Evolutionary conservation across 1,140 invertebrate genomes (phyloP).

Genomic region (Lepidurus packardi): DNA sequence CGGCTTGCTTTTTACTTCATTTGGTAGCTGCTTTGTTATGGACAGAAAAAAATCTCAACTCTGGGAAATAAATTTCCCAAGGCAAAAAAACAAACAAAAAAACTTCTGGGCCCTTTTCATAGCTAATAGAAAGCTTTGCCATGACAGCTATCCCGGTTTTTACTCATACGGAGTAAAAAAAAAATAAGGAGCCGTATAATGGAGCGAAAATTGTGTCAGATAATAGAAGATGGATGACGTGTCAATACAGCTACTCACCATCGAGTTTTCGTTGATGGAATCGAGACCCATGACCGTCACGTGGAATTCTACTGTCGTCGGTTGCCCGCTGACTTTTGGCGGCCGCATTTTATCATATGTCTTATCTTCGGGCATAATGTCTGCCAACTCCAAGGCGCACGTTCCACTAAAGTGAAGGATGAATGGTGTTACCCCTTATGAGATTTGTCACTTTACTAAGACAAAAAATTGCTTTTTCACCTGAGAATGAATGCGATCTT

Average conservation of each 20-base stretch:
- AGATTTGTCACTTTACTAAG: neutral
- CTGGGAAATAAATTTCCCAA: too few species aligned
- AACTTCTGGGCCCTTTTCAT: too few species aligned
- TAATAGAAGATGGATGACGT: neutral
- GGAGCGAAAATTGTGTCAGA: neutral
- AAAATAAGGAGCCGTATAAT: neutral
- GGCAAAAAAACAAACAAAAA: too few species aligned
- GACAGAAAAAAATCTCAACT: too few species aligned
- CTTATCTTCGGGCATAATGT: constrained; percentile 39
- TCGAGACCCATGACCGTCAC: constrained; percentile 45
- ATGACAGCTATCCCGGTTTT: too few species aligned
- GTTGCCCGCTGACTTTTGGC: constrained; percentile 40
- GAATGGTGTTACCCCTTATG: neutral
- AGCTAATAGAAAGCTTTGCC: too few species aligned
- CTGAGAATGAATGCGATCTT: neutral
- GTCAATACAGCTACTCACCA: constrained; percentile 40
- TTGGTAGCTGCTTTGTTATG: too few species aligned
- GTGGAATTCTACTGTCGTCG: constrained; percentile 43
- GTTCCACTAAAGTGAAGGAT: constrained; percentile 5
- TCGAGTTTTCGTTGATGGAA: constrained; percentile 45
- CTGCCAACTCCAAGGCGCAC: constrained; percentile 33
- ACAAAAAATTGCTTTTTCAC: neutral
- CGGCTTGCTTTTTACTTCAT: too few species aligned
- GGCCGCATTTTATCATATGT: constrained; percentile 43
- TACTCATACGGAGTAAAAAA: neutral